phyloP scores from a whole-genome alignment of 92 coral and sea anemone genomes.

The Plumapathes pennacea region DNA sequence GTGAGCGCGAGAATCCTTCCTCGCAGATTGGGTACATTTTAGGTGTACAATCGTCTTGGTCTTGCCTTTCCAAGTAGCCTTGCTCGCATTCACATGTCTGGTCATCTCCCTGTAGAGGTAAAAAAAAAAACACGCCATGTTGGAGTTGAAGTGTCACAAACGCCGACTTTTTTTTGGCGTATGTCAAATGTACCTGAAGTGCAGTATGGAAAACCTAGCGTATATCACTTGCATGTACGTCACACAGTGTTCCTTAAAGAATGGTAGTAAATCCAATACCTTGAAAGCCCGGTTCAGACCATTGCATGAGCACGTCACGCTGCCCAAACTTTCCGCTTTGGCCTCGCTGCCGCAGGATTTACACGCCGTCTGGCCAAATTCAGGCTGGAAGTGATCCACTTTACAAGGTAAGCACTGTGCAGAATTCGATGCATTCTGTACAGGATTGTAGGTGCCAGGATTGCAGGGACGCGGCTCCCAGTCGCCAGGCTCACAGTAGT shows the following conservation, averaged over 20 bases:
- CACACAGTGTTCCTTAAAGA: too few relatives aligned
- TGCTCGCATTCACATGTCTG: conserved; percentile 70
- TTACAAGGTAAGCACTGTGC: conserved; percentile 74
- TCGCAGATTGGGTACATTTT: conserved; percentile 68
- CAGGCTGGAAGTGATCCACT: conserved; percentile 63
- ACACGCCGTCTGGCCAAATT: conserved; percentile 76
- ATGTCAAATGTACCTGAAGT: too few relatives aligned
- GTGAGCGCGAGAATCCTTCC: conserved; percentile 73
- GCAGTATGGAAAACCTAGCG: too few relatives aligned
- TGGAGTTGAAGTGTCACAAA: too few relatives aligned
- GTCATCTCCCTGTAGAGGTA: conserved; percentile 64
- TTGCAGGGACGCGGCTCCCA: conserved; percentile 62
- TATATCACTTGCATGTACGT: too few relatives aligned
- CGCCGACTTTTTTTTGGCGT: too few relatives aligned
- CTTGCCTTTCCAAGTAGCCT: conserved; percentile 56
- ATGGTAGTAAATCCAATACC: too few relatives aligned
- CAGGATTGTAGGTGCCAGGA: conserved; percentile 81
- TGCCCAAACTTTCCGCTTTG: conserved; percentile 48
- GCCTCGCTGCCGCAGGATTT: conserved; percentile 76
- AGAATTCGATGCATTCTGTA: conserved; percentile 54
- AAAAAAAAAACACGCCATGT: neutral
- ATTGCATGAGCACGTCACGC: conserved; percentile 75
- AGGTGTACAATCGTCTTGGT: conserved; percentile 75
- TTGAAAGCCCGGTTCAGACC: conserved; percentile 80
- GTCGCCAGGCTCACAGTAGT: conserved; percentile 85